Conservation (phyloP, 2,113 vertebrate genomes). For the Myiagra hebetior region DNA sequence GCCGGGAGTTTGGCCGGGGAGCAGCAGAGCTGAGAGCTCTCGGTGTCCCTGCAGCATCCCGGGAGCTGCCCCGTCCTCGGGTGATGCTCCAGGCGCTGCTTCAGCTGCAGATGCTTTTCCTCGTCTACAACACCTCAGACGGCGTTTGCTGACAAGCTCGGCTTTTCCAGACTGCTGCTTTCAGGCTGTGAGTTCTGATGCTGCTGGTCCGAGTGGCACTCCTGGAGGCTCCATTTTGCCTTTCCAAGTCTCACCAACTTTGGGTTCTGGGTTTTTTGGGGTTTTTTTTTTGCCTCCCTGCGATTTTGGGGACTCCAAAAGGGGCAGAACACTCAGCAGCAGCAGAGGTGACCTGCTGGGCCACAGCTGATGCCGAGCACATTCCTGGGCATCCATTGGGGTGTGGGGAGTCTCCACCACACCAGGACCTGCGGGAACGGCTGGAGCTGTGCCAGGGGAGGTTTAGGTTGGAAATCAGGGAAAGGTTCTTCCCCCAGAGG, state of each 20-base stretch:
- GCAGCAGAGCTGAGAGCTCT: not conserved
- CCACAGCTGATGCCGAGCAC: rapidly evolving
- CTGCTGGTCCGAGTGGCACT: not conserved
- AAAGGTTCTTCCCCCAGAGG: not conserved
- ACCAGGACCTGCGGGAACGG: not conserved
- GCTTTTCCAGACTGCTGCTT: not conserved
- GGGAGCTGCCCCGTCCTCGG: not conserved
- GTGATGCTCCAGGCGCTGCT: not conserved
- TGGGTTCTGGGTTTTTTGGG: not conserved
- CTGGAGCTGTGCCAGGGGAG: not conserved
- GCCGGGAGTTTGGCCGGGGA: not conserved
- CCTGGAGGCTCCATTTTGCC: not conserved
- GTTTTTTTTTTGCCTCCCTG: not conserved
- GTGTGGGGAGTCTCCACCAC: not conserved
- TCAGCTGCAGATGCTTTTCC: not conserved
- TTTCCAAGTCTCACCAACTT: not conserved
- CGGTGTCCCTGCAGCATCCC: not conserved
- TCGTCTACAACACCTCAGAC: not conserved
- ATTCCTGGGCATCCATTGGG: rapidly evolving
- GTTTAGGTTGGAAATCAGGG: not conserved
- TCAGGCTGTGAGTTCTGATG: not conserved
- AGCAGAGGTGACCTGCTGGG: not conserved
- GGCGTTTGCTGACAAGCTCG: not conserved
- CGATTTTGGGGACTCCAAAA: not conserved
- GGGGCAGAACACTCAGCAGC: not conserved